Evolutionary conservation across 1,140 invertebrate species (phyloP).

Genomic region (Monochamus saltuarius): DNA sequence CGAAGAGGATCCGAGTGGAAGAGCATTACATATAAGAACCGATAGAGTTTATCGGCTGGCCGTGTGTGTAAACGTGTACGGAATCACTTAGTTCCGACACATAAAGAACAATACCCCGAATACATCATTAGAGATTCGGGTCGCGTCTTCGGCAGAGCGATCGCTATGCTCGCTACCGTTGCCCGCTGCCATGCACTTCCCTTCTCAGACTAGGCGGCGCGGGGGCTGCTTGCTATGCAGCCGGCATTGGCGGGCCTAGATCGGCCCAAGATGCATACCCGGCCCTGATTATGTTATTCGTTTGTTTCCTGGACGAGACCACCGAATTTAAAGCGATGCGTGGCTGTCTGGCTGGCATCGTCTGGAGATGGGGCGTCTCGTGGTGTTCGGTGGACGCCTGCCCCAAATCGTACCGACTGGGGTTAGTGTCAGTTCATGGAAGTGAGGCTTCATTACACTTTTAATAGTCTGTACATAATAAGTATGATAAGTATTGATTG

Average conservation of each 20-base stretch:
- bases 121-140: constrained; percentile 39
- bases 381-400: too few relatives aligned
- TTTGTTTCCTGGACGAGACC: too few relatives aligned
- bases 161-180: constrained; percentile 23
- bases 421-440: too few relatives aligned
- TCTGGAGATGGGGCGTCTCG: too few relatives aligned
- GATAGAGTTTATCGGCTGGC: constrained; percentile 18
- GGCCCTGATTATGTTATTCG: too few relatives aligned
- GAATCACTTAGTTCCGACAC: constrained; percentile 43
- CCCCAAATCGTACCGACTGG: too few relatives aligned
- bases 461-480: too few relatives aligned
- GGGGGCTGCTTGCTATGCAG: constrained; percentile 22
- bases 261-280: too few relatives aligned
- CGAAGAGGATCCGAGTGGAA: constrained; percentile 17
- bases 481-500: too few relatives aligned
- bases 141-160: constrained; percentile 24
- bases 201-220: constrained; percentile 24
- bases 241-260: constrained; percentile 8
- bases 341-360: too few relatives aligned
- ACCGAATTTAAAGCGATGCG: too few relatives aligned
- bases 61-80: constrained; percentile 37
- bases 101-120: constrained; percentile 44
- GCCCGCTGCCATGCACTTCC: constrained; percentile 19
- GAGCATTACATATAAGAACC: constrained; percentile 24
- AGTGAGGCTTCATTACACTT: too few relatives aligned